Conservation (phyloP, 2,113 vertebrate genomes). For the Oreochromis tanganicae region DNA sequence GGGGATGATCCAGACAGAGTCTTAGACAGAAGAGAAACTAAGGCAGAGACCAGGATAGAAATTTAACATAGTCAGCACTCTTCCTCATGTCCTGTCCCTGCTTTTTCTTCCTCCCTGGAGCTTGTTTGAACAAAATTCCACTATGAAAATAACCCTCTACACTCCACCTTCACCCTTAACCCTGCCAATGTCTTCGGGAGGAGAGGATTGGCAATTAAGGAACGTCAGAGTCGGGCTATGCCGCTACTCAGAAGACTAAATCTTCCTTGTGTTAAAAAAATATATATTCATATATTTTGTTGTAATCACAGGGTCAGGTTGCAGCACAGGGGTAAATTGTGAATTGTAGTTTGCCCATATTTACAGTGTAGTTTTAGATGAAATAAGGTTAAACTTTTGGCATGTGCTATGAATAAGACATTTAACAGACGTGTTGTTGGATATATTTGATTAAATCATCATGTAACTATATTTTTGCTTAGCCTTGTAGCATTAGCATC, state of each 20-base stretch:
- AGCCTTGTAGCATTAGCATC: background rate
- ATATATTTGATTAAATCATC: background rate
- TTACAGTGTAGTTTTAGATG: background rate
- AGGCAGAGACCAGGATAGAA: background rate
- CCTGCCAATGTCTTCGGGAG: constrained; percentile 30
- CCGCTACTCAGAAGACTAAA: background rate
- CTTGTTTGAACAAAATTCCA: constrained; percentile 33
- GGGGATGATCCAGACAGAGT: background rate
- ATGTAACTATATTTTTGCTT: background rate
- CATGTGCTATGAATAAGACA: background rate
- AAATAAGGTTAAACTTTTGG: background rate
- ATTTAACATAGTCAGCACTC: background rate
- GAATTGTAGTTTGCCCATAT: background rate
- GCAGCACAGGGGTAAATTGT: background rate
- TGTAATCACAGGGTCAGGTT: constrained; percentile 29
- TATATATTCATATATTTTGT: background rate
- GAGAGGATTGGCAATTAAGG: constrained; percentile 31
- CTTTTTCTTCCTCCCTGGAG: background rate
- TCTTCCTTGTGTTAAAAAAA: constrained; percentile 3
- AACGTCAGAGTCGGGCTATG: constrained; percentile 8
- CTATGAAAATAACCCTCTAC: constrained; percentile 38
- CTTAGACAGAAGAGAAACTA: background rate
- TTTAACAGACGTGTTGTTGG: background rate
- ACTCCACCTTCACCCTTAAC: constrained; percentile 45
- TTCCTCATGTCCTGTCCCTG: background rate